Evolutionary conservation across 2,797 vertebrate genomes (phyloP), one percentile per base, ranked within the genome.

Genomic region (Danio choprae): DNA sequence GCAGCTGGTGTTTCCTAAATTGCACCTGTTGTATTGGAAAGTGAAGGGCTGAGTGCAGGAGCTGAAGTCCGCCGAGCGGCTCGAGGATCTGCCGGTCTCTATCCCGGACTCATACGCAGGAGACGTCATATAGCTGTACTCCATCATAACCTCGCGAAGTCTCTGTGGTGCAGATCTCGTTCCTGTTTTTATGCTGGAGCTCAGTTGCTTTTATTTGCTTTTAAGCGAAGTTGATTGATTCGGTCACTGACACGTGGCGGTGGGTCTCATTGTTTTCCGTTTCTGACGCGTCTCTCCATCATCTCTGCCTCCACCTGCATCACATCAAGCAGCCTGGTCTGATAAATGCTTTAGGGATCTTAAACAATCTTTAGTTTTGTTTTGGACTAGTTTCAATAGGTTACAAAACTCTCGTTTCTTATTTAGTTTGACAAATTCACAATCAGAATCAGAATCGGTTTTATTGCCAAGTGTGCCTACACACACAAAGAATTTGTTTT

Each of bases 91-190:
- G 95, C 81, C 67, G 4, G 96, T 97, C 94, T 99, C 97, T 96
- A 99, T 98, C 89, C 96, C 97, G 87, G 97, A 97, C 95, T 98
- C 97, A 95, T 98, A 98, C 94, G 96, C 96, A 93, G 96, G 96
- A 95, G 97, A 97, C 95, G 98, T 98, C 93, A 99, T 96, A 96
- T 98, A 98, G 96, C 97, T 98, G 96, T 98, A 98, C 95, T 98
- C 97, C 97, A 99, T 99, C 96, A 98, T 96, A 97, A 58, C 9
- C n/a, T 55, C 7, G 6, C 22, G 9, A 50, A 18, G 38, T 58
- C 29, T 80, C 53, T 43, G 16, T 50, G 43, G 46, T 16, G n/a
- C 22, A 6, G 41, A 74, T 53, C 43, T 40, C 51, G 29, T 29
- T 18, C 41, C 44, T 41, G 53, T 13, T 51, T n/a, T 65, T 16